These are phyloP conservation scores for Cylindroiulus punctatus DNA, from an alignment of 2,888 invertebrate genomes.

Conservation along the genomic window DNA sequence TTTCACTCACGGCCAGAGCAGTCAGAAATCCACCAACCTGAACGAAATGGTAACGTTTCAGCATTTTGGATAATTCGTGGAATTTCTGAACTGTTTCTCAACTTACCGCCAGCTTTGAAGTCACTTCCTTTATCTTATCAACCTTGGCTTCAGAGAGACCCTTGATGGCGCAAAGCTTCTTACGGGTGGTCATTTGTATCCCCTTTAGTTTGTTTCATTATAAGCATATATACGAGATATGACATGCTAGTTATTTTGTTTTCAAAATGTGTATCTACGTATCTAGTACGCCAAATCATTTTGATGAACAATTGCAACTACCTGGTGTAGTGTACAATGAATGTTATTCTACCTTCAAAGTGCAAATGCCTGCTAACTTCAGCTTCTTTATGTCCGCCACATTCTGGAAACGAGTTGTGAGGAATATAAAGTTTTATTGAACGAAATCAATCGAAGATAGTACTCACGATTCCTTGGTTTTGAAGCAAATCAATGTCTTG, in stretches of 20 bases:
- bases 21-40: slow-evolving; percentile 75
- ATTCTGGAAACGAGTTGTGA: slow-evolving; percentile 65
- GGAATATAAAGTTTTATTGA: background rate
- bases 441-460: background rate
- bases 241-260: background rate
- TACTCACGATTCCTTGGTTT: slow-evolving; percentile 71
- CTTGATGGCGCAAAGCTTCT: slow-evolving; percentile 77
- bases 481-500: slow-evolving; percentile 78
- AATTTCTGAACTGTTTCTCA: slow-evolving; percentile 56
- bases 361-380: slow-evolving; percentile 80
- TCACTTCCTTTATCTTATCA: slow-evolving; percentile 82
- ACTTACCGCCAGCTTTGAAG: slow-evolving; percentile 72
- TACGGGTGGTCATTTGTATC: slow-evolving; percentile 81
- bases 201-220: slow-evolving; percentile 67
- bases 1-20: slow-evolving; percentile 78
- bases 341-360: slow-evolving; percentile 70
- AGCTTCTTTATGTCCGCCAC: slow-evolving; percentile 81
- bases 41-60: slow-evolving; percentile 52
- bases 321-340: background rate
- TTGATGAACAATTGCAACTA: background rate
- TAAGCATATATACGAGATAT: background rate
- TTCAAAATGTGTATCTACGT: background rate
- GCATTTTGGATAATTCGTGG: slow-evolving; percentile 23
- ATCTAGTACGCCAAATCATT: background rate
- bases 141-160: slow-evolving; percentile 82